phyloP scores from a whole-genome alignment of 2,797 vertebrate genomes.

The Rhynchonycteris naso region DNA sequence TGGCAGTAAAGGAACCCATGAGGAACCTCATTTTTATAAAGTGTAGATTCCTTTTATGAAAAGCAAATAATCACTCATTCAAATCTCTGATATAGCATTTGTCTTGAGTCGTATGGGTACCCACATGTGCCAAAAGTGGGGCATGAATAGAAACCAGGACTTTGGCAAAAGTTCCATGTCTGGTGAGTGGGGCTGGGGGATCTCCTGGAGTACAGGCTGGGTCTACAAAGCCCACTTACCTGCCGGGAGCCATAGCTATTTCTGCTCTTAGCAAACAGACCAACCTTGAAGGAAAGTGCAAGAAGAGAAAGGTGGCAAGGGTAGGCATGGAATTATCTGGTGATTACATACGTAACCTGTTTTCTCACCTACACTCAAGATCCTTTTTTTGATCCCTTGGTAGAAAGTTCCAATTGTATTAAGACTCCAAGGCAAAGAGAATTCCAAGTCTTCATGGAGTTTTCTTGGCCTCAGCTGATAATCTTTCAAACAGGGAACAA shows the following conservation, averaged over 20 bases:
- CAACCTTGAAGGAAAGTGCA: not conserved
- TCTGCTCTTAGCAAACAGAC: not conserved
- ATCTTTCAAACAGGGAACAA: not conserved
- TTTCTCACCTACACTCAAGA: not conserved
- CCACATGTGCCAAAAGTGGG: not conserved
- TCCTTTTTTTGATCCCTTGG: not conserved
- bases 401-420: not conserved
- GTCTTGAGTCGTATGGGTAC: not conserved
- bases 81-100: not conserved
- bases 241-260: not conserved
- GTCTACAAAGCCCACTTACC: not conserved
- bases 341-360: too few relatives aligned
- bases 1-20: not conserved
- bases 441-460: not conserved
- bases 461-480: not conserved
- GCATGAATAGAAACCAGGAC: not conserved
- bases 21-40: not conserved
- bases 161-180: not conserved
- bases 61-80: not conserved
- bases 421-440: not conserved
- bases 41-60: not conserved
- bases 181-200: not conserved
- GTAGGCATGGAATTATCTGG: rapidly evolving
- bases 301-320: not conserved
- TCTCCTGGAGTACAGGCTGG: not conserved